Base-by-base conservation (phyloP, 2,113 vertebrate genomes). In the Campylomormyrus tamandua region DNA sequence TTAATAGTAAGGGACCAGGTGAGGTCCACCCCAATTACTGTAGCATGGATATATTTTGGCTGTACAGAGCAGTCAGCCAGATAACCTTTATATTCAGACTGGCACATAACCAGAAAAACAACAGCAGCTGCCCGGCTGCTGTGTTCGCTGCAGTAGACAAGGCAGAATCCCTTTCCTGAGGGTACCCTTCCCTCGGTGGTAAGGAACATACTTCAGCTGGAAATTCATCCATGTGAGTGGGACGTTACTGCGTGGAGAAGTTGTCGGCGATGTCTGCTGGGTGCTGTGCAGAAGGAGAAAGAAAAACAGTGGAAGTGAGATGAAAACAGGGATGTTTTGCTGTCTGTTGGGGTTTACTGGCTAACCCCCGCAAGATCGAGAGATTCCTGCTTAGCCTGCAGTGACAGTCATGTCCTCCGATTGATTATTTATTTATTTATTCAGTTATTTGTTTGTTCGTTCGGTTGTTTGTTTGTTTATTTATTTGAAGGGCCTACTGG, bases 151-250 rank as follows among this genome's bases (percentile, higher is more conserved):
- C 35, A 19, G 74, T 35, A 77, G 74, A 42, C 4, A 11, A 80
- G 31, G 35, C 74, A 42, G 35, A 80, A 42, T 80, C 13, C 13
- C 74, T 80, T 80, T 80, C 74, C 74, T 80, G 35, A 42, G 35
- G 74, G 74, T 42, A 19, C 35, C 35, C 31, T 80, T 80, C 74
- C 74, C 74, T 35, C 6, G 35, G 17, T 42, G 74, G 5, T 80
- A 19, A 80, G 74, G 74, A 80, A 80, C 74, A 80, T 42, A 80
- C 74, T 21, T 80, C 35, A 80, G 74, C 74, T 80, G 74, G 74
- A 80, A 39, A 80, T 80, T 80, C 74, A 80, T 42, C 74, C 74
- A 42, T 80, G 31, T 80, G 74, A 80, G 74, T 80, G 74, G 74
- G 74, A 80, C 35, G 74, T 80, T 42, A 80, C 31, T 80, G 74